Percentiles rank a stretch among this genome's conserved stretches.
phyloP scores from a whole-genome alignment of 2,797 vertebrate genomes.

The Eremophila alpestris region DNA sequence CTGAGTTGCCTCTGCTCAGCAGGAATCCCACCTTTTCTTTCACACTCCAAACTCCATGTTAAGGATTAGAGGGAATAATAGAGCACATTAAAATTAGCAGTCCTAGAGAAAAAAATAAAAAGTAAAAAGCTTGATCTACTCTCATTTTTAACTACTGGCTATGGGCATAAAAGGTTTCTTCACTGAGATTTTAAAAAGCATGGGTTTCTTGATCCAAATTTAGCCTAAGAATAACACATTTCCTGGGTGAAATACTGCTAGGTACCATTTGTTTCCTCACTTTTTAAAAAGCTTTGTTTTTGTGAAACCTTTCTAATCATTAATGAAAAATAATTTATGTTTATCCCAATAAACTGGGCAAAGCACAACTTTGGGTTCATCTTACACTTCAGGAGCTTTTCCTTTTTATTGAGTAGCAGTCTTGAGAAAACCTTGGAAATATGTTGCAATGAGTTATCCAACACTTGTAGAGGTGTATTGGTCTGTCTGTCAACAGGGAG shows the following conservation, averaged over 20 bases:
- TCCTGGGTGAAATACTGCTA: background rate
- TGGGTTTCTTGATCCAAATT: background rate
- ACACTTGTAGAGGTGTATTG: background rate
- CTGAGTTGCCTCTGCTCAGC: background rate
- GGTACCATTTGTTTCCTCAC: background rate
- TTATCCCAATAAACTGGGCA: background rate
- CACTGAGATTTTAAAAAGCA: background rate
- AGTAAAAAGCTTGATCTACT: background rate
- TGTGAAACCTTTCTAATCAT: background rate
- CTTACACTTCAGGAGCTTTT: background rate
- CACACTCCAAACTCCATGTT: background rate
- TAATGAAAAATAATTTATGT: background rate
- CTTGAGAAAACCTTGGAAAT: background rate
- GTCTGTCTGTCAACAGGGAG: background rate
- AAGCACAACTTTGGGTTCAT: background rate
- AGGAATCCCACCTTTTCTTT: background rate
- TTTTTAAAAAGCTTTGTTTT: background rate
- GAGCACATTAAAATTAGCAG: background rate
- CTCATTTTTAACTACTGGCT: slow-evolving; percentile 5
- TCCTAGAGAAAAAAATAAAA: background rate
- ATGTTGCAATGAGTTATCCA: background rate
- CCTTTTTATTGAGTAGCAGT: background rate
- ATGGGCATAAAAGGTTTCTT: slow-evolving; percentile 10
- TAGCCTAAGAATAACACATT: background rate
- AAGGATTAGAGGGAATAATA: background rate